Evolutionary conservation across 2,888 invertebrate species (phyloP), one percentile per base, ranked within the genome.

Genomic region (Conops quadrifasciatus): DNA sequence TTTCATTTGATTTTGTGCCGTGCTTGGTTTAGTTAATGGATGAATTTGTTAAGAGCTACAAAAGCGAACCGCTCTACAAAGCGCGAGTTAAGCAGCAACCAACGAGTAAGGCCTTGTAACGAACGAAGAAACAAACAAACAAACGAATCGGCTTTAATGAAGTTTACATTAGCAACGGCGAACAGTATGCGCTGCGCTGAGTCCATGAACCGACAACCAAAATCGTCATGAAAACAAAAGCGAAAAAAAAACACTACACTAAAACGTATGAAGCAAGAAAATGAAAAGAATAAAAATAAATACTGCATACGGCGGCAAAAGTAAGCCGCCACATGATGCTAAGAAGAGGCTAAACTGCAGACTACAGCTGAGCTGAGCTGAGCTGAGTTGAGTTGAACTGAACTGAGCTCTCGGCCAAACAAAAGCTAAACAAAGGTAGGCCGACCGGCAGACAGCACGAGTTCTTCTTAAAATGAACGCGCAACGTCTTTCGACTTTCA

Each of bases 341-440:
- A 26, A 51, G 21, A 26, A 51, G 21, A 51, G 26, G 28, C 58
- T 11, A 4, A 36, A 36, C 4, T 36, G 36, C 36, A 4, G 36
- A 7, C 36, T 9, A 4, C 4, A 36, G 9, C 9, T 36, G 36
- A 36, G 36, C 36, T 36, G 36, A 36, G 9, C 36, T 36, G 5
- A 36, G 36, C 4, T 19, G 9, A 36, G 9, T 9, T 9, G 9
- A 36, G 9, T 36, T 36, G 36, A 36, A 9, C 36, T 36, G 36
- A 36, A 36, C 36, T 36, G 5, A 36, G 36, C 4, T 19, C 21
- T 56, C 15, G 58, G 58, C 21, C 26, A 26, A 58, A 28, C 21
- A 60, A 65, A 51, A 47, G 59, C 30, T 60, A 60, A 67, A 67
- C 59, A 59, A 67, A 67, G 67, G 67, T 51, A 59, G 67, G 67